Percentiles rank a stretch among this genome's conserved stretches.
Conservation (phyloP, 2,888 invertebrate species). For the Mechanitis messenoides region DNA sequence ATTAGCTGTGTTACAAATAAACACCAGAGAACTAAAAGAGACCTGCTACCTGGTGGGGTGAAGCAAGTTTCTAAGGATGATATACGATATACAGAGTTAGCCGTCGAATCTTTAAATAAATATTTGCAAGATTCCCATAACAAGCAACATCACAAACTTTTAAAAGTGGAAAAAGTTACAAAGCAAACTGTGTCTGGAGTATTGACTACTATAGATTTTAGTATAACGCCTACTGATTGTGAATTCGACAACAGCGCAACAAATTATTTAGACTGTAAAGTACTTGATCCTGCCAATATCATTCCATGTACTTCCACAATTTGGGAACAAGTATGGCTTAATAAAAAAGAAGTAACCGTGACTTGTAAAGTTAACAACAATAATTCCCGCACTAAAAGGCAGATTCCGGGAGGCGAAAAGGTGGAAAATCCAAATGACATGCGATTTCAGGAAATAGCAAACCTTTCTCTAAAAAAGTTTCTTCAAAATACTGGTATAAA, state of each 20-base stretch:
- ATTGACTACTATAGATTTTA: no score
- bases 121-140: no score
- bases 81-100: no score
- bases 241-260: no score
- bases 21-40: conserved; percentile 7
- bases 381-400: conserved; percentile 20
- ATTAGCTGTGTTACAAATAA: conserved; percentile 30
- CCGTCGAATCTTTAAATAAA: no score
- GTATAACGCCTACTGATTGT: no score
- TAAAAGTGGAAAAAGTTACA: no score
- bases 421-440: conserved; percentile 34
- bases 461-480: conserved; percentile 42
- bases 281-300: no score
- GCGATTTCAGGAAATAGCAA: conserved; percentile 38
- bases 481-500: conserved; percentile 31
- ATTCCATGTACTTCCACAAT: no score
- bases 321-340: conserved; percentile 62
- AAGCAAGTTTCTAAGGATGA: background rate
- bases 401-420: conserved; percentile 24
- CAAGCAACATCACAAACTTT: no score
- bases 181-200: no score
- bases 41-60: conserved; percentile 12
- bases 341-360: conserved; percentile 45
- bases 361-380: conserved; percentile 25
- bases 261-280: no score